Percentiles rank a stretch among this genome's conserved stretches.
These are phyloP conservation scores for Drosophila histrio DNA, from an alignment of 2,888 invertebrate genomes.

Conservation along the genomic window DNA sequence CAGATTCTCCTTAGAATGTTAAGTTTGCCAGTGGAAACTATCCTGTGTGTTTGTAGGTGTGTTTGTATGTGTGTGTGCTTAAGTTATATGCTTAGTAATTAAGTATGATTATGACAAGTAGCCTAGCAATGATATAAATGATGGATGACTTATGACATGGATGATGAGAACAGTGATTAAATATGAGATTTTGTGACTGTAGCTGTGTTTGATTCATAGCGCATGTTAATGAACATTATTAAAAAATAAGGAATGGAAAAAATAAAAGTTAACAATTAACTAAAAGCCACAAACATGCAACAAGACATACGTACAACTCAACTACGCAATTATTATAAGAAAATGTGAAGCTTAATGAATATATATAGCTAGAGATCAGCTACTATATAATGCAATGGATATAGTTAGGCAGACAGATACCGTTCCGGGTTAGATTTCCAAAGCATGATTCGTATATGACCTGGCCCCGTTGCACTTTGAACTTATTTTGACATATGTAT, in stretches of 20 bases:
- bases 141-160: conserved; percentile 13
- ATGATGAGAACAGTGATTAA: conserved; percentile 4
- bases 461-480: conserved; percentile 56
- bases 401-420: conserved; percentile 60
- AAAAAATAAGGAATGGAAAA: conserved; percentile 19
- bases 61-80: conserved; percentile 40
- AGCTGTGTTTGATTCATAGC: conserved; percentile 5
- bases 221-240: conserved; percentile 19
- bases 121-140: conserved; percentile 22
- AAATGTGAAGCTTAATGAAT: conserved; percentile 19
- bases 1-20: not conserved
- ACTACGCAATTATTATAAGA: conserved; percentile 48
- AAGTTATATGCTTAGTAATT: conserved; percentile 45
- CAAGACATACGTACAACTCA: conserved; percentile 56
- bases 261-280: conserved; percentile 26
- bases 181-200: not conserved
- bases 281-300: conserved; percentile 57
- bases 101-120: conserved; percentile 28
- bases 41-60: conserved; percentile 17
- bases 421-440: conserved; percentile 58
- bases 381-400: conserved; percentile 25
- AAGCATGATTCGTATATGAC: conserved; percentile 40
- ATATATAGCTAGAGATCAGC: conserved; percentile 9
- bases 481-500: conserved; percentile 59
- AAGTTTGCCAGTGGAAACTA: conserved; percentile 39